Evolutionary conservation across 2,888 invertebrate species (phyloP).

Genomic region (Tholera decimalis): DNA sequence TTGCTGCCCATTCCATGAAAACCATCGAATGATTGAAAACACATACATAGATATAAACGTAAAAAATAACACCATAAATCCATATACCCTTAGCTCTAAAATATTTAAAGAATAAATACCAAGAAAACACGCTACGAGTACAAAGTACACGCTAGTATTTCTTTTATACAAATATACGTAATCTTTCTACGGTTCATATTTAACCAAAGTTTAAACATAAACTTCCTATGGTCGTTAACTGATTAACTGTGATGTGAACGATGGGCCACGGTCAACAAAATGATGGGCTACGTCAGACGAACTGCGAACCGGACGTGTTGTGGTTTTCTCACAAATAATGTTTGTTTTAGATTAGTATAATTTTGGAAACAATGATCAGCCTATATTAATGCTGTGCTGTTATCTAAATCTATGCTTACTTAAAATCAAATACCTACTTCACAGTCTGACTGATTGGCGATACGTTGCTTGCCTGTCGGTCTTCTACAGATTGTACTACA

Average conservation of each 20-base stretch:
- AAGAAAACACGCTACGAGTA: slow-evolving; percentile 13
- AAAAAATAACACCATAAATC: slow-evolving; percentile 16
- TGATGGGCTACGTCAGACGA: slow-evolving; percentile 1
- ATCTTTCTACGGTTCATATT: slow-evolving; percentile 40
- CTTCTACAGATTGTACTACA: no score
- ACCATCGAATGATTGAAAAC: neutral
- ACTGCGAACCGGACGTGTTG: no score
- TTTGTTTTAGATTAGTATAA: neutral
- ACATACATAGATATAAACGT: neutral
- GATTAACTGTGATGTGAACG: slow-evolving; percentile 31
- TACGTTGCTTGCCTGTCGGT: no score
- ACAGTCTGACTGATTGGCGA: no score
- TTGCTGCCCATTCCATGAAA: neutral
- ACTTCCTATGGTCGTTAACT: slow-evolving; percentile 39
- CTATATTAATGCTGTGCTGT: no score
- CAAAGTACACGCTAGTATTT: slow-evolving; percentile 8
- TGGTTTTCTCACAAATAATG: no score
- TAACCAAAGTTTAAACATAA: slow-evolving; percentile 30
- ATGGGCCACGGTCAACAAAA: neutral
- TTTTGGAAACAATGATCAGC: no score
- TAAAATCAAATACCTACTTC: no score
- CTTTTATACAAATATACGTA: slow-evolving; percentile 12
- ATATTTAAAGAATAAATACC: slow-evolving; percentile 26
- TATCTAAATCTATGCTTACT: no score
- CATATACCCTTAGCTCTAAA: slow-evolving; percentile 14